Base-by-base conservation (phyloP, 1,140 invertebrate species). In the Sipha flava region DNA sequence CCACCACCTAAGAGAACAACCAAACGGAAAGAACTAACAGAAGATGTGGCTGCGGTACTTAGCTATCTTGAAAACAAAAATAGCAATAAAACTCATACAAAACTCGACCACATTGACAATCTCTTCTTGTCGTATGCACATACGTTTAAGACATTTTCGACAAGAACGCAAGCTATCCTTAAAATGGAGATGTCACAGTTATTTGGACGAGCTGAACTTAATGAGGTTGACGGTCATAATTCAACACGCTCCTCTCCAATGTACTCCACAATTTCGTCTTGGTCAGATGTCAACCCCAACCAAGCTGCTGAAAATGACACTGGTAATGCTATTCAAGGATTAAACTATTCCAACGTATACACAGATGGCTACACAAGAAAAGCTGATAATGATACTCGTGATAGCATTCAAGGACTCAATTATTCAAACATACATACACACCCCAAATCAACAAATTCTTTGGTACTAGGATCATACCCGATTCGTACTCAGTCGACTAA, bases 41-140 rank as follows among this genome's bases (percentile, higher is more conserved):
- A 34, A 31, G 68, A 72, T 9, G 26, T 49, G 16, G 45, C 68
- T 72, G 68, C 45, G 29, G 26, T 49, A 34, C 0, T 72, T 2
- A 14, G 2, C 2, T 72, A 72, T 31, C 45, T 72, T n/a, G 26
- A 72, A 31, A 72, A 72, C 14, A 72, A 72, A 34, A 72, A 72
- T 3, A 72, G 18, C 1, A n/a, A n/a, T 14, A 72, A 47, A 29
- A 47, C 40, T 45, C 12, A 70, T 49, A 68, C 64, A 68, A 68
- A 80, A 43, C 47, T 77, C 4, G 81, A 81, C 18, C 31, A 57
- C 52, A 81, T 75, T 14, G 79, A 81, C 21, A 12, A 81, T 68
- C 37, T 81, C 3, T 81, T 81, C 18, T 45, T 81, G 2, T 72
- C 66, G n/a, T 80, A 81, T 64, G 81, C 81, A 52, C 64, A 81